phyloP scores from a whole-genome alignment of 2,797 vertebrate species.

The Epinephelus malabaricus region DNA sequence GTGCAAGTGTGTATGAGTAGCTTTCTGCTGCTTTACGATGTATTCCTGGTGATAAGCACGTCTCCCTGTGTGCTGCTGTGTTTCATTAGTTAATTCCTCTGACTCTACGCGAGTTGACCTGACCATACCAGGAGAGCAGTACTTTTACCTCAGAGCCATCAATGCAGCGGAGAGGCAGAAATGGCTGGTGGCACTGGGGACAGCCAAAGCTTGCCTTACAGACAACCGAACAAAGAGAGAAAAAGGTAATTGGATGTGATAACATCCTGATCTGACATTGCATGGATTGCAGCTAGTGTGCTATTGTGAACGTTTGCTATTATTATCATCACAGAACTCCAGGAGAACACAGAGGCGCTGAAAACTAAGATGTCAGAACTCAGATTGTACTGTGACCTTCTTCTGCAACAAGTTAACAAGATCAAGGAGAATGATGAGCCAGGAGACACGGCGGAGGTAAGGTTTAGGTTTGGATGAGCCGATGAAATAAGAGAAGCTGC shows the following conservation, averaged over 20 bases:
- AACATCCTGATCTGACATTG: background rate
- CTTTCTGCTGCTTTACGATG: background rate
- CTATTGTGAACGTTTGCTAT: constrained; percentile 7
- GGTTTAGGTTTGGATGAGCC: constrained; percentile 47
- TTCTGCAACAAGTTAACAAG: constrained; percentile 97
- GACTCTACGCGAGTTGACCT: constrained; percentile 96
- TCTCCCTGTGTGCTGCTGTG: background rate
- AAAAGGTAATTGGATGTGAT: constrained; percentile 87
- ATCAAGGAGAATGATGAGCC: constrained; percentile 89
- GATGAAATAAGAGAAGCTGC: constrained; percentile 67
- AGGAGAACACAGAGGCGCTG: constrained; percentile 95
- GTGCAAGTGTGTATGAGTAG: background rate
- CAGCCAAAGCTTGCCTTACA: constrained; percentile 97
- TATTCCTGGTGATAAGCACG: background rate
- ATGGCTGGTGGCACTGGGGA: constrained; percentile 97
- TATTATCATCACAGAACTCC: constrained; percentile 88
- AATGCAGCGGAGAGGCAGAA: constrained; percentile 97
- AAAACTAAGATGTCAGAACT: constrained; percentile 99
- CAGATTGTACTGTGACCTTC: constrained; percentile 97
- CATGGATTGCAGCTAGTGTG: background rate
- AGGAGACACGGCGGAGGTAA: constrained; percentile 75
- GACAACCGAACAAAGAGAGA: constrained; percentile 97
- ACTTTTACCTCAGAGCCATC: constrained; percentile 97
- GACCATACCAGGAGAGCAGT: constrained; percentile 98
- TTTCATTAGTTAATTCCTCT: constrained; percentile 92